Evolutionary conservation across 2,797 vertebrate genomes (phyloP).

Genomic region (Steatocranus sp.): DNA sequence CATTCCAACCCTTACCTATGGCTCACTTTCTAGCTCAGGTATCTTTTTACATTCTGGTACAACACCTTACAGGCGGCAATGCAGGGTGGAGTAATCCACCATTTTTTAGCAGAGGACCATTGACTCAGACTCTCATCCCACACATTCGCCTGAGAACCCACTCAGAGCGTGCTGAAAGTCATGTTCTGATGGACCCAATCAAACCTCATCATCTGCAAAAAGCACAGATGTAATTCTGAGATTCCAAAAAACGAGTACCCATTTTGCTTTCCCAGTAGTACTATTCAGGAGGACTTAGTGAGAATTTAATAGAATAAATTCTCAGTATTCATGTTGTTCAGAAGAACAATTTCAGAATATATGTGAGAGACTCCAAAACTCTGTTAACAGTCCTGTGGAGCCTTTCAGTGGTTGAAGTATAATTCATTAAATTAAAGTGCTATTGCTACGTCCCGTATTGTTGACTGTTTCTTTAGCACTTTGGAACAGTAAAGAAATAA

Average conservation of each 20-base stretch:
- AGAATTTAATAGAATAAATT: neutral
- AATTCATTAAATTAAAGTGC: neutral
- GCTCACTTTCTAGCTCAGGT: neutral
- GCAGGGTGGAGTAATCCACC: neutral
- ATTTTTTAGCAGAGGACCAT: neutral
- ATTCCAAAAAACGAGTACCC: neutral
- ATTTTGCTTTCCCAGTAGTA: neutral
- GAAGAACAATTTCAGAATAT: neutral
- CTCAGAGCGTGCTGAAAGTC: neutral
- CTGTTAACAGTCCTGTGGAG: neutral
- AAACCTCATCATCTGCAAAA: neutral
- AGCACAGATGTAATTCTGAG: neutral
- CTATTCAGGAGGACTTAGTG: neutral
- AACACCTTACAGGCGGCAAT: rapidly evolving
- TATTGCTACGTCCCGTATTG: neutral
- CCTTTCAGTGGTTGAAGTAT: neutral
- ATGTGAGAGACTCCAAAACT: neutral
- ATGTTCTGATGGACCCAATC: neutral
- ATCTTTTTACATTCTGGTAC: neutral
- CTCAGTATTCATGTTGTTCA: neutral
- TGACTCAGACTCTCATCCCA: neutral
- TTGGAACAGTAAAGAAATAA: neutral
- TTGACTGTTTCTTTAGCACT: neutral
- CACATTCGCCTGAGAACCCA: rapidly evolving
- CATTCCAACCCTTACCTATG: neutral